Conservation (phyloP, 2,888 invertebrate species). For the Sinhomidia bicolor region DNA sequence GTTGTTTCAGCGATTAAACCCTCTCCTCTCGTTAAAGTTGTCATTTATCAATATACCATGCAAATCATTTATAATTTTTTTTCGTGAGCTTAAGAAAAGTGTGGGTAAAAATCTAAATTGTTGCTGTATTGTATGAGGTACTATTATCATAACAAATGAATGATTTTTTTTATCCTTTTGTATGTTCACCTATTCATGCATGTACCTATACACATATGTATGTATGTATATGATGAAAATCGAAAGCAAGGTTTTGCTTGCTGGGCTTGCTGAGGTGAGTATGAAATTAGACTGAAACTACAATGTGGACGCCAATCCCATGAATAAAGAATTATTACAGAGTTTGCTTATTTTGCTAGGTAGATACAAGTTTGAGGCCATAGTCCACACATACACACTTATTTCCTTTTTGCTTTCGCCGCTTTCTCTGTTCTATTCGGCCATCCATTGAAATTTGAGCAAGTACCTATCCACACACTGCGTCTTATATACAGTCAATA, state of each 20-base stretch:
- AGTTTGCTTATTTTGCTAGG: conserved; percentile 1
- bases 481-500: not conserved
- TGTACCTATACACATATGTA: too few species aligned
- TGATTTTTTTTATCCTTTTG: too few species aligned
- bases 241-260: too few species aligned
- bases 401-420: not conserved
- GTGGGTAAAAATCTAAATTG: too few species aligned
- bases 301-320: not conserved
- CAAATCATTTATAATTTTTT: too few species aligned
- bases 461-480: too few species aligned
- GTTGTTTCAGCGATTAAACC: not conserved
- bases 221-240: not conserved
- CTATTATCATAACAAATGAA: too few species aligned
- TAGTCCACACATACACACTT: not conserved
- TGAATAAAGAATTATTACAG: conserved; percentile 42
- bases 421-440: not conserved
- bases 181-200: too few species aligned
- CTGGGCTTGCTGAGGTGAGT: too few species aligned
- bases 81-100: too few species aligned
- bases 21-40: not conserved
- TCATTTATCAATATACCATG: not conserved
- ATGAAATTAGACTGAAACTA: not conserved
- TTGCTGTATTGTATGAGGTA: too few species aligned
- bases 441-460: conserved; percentile 26
- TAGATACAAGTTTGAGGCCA: not conserved